Evolutionary conservation across 2,113 vertebrate genomes (phyloP).

Genomic region (Meriones unguiculatus): DNA sequence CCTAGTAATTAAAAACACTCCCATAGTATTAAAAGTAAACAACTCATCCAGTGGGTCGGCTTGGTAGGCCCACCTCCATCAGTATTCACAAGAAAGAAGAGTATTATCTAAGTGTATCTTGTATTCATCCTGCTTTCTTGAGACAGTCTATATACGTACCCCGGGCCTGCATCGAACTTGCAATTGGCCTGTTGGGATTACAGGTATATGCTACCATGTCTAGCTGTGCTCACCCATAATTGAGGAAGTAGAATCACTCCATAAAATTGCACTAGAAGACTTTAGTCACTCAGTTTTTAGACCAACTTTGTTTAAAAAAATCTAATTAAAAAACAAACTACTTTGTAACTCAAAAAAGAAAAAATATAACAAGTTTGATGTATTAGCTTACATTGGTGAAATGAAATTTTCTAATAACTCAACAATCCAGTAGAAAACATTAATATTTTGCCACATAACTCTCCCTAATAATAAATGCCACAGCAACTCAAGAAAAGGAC

Average conservation of each 20-base stretch:
- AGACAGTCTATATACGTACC: background rate
- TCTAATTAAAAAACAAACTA: background rate
- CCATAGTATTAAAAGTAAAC: background rate
- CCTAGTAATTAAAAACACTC: background rate
- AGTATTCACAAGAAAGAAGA: slow-evolving; percentile 5
- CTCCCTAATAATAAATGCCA: slow-evolving; percentile 71
- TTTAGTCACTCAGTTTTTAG: background rate
- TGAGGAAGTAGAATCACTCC: background rate
- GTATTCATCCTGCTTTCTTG: background rate
- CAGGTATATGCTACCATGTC: background rate
- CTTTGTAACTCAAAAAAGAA: slow-evolving; percentile 20
- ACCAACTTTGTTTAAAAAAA: slow-evolving; percentile 36
- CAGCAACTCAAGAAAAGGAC: slow-evolving; percentile 83
- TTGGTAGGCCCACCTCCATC: background rate
- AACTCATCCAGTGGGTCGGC: background rate
- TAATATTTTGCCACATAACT: slow-evolving; percentile 58
- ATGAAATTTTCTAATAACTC: background rate
- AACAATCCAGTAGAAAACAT: background rate
- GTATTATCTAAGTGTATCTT: background rate
- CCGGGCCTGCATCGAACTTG: background rate
- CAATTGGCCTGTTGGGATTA: background rate
- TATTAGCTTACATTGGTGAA: background rate
- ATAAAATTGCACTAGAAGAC: slow-evolving; percentile 22
- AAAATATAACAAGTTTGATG: background rate
- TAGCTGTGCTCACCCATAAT: background rate